phyloP scores from a whole-genome alignment of 2,113 vertebrate genomes.

The Gopherus evgoodei region DNA sequence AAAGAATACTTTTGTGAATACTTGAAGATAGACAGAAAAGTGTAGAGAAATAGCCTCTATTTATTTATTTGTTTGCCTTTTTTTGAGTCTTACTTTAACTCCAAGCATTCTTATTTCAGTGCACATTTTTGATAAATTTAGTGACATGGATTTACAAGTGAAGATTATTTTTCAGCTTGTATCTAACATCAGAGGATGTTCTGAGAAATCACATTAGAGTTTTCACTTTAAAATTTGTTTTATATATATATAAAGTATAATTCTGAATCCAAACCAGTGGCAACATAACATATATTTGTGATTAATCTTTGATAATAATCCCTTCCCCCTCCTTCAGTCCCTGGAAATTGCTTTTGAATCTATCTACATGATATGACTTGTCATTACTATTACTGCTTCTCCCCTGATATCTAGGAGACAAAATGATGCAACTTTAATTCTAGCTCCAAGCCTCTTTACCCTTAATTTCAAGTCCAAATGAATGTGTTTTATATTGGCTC shows the following conservation, averaged over 20 bases:
- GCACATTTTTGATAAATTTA: conserved; percentile 42
- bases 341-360: conserved; percentile 55
- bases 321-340: background rate
- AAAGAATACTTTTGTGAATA: background rate
- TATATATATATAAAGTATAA: background rate
- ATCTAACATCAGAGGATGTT: conserved; percentile 69
- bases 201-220: conserved; percentile 48
- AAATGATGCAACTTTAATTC: conserved; percentile 14
- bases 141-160: conserved; percentile 52
- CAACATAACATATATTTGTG: conserved; percentile 57
- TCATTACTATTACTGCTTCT: conserved; percentile 28
- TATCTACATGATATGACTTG: conserved; percentile 53
- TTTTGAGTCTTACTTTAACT: conserved; percentile 35
- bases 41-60: background rate
- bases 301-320: conserved; percentile 68
- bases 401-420: conserved; percentile 52
- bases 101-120: conserved; percentile 27
- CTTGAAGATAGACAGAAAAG: background rate
- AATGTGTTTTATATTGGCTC: background rate
- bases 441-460: background rate
- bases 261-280: background rate
- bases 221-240: conserved; percentile 68
- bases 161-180: conserved; percentile 72
- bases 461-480: conserved; percentile 11
- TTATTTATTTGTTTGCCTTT: conserved; percentile 26